phyloP scores from a whole-genome alignment of 2,113 vertebrate species.

The Bubalus kerabau region DNA sequence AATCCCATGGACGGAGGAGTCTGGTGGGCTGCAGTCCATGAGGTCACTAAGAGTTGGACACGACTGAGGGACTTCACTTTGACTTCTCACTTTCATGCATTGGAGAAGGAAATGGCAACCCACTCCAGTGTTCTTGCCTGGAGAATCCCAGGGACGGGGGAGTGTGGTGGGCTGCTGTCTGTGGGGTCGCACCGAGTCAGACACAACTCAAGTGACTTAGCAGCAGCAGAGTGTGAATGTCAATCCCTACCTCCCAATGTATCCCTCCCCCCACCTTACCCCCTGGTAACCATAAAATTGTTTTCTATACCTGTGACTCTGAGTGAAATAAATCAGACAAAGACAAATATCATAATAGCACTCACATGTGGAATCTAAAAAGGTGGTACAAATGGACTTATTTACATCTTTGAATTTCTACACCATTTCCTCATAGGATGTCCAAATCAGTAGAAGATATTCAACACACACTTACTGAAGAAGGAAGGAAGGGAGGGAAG shows the following conservation, averaged over 20 bases:
- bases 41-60: fast-evolving
- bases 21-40: too few species aligned
- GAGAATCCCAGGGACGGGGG: too few species aligned
- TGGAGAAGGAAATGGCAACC: too few species aligned
- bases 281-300: not conserved
- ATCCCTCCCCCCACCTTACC: fast-evolving
- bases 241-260: not conserved
- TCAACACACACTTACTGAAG: not conserved
- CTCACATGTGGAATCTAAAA: not conserved
- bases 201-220: too few species aligned
- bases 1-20: too few species aligned
- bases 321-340: not conserved
- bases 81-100: too few species aligned
- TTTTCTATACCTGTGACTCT: not conserved
- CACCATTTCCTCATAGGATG: not conserved
- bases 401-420: not conserved
- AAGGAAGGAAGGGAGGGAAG: not conserved
- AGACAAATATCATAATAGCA: not conserved
- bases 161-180: too few species aligned
- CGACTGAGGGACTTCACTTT: too few species aligned
- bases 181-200: too few species aligned
- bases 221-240: not conserved
- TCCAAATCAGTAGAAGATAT: not conserved
- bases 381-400: not conserved
- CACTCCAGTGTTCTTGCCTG: too few species aligned